Percentiles rank a stretch among this genome's conserved stretches.
phyloP scores from a whole-genome alignment of 2,888 invertebrate species.

The Cephus nigrinus region DNA sequence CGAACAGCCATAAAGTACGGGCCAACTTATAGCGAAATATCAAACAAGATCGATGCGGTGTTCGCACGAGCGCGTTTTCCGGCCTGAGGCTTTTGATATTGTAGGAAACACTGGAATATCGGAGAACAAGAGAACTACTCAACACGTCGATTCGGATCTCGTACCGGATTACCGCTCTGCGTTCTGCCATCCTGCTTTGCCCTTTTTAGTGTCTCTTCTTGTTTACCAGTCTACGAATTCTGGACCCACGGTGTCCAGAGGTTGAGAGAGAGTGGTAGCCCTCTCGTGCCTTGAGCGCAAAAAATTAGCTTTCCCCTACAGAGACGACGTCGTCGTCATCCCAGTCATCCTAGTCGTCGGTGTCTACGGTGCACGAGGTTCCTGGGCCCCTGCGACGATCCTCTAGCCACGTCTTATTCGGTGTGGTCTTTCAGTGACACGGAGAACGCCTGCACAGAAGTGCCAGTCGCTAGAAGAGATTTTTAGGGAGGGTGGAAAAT shows the following conservation, averaged over 20 bases:
- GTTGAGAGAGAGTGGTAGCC: background rate
- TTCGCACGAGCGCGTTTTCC: background rate
- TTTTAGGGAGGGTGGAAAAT: conserved; percentile 36
- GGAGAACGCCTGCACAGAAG: conserved; percentile 1
- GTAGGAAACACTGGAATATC: background rate
- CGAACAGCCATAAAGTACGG: background rate
- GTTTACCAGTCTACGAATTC: conserved; percentile 6
- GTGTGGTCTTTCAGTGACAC: conserved; percentile 4
- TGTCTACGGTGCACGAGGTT: background rate
- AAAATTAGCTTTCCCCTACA: background rate
- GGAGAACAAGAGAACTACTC: background rate
- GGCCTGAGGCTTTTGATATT: background rate
- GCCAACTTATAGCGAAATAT: background rate
- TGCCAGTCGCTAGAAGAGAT: conserved; percentile 6
- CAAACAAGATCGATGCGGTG: background rate
- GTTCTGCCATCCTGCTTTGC: conserved; percentile 24
- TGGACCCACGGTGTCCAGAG: background rate
- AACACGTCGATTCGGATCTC: background rate
- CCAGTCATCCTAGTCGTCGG: background rate
- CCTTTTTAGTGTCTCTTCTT: conserved; percentile 48
- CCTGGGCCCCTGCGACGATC: background rate
- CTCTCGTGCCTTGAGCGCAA: background rate
- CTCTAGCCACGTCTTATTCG: background rate
- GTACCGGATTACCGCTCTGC: background rate
- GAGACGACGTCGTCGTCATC: conserved; percentile 5